Base-by-base conservation (phyloP, 2,113 vertebrate genomes). In the Todiramphus chloris region DNA sequence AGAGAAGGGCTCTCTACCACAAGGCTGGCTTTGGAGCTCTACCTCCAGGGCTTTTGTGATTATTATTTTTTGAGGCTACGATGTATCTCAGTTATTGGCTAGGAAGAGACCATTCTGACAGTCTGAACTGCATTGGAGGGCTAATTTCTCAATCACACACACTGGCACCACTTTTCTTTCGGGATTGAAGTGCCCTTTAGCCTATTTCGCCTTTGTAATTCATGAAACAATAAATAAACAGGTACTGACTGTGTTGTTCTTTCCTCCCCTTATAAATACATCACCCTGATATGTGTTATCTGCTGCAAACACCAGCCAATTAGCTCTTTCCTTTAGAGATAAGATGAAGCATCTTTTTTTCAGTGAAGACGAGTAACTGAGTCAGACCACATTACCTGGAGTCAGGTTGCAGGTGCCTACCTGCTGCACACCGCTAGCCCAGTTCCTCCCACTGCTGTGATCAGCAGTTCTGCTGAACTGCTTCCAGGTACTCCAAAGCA, bases 181-280 rank as follows among this genome's bases (percentile, higher is more conserved):
- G 87, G 24, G 44, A 64, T 5, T 63, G 39, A 88, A 76, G 93
- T 64, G 87, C 53, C 66, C 13, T 73, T 92, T 53, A 74, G 69
- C 73, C 83, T 91, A 24, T 91, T 90, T 66, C 86, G 75, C 80
- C 66, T 96, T 91, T 41, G 28, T 72, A 87, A 89, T 82, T 91
- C 30, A 91, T 30, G 66, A 95, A 89, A 84, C 69, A 69, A 93
- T 91, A 95, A 92, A 96, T 43, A 95, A 96, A 96, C 51, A 92
- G 73, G 58, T 44, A 56, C 33, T 74, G 70, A 46, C 39, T 88
- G 41, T 87, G 73, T 78, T 92, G 69, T 87, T 94, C 80, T 96
- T 95, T 96, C 92, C 89, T 94, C 86, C 77, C 58, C 20, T 89
- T 84, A 79, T 66, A 94, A 90, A 96, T 55, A 93, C 41, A 77